Evolutionary conservation across 2,888 invertebrate species (phyloP), one percentile per base, ranked within the genome.

Genomic region (Drosophila mimetica): DNA sequence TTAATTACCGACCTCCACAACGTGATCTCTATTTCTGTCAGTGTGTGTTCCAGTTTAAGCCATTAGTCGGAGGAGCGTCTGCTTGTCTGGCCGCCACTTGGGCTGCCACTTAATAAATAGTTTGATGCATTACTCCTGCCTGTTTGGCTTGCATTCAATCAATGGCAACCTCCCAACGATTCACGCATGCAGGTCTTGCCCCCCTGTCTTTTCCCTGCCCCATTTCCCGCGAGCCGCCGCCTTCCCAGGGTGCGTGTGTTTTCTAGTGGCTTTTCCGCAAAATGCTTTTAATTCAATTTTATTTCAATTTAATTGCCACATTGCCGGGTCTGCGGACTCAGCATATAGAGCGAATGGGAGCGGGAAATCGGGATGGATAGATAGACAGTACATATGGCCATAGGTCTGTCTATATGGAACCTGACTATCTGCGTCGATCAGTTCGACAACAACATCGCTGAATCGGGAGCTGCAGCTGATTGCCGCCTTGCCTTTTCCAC

Each of bases 281-380:
- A 86, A 86, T 86, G 86, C 87, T 86, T 87, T 86, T 86, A 87
- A 86, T 86, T 86, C 83, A 85, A 83, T 82, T 82, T 82, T 82
- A 82, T 83, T 83, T 81, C 82, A 77, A 86, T 86, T 87, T 79
- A 80, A 82, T 82, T 82, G 80, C 79, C 86, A 83, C 76, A 85
- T 86, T 86, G 86, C 84, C 77, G 44, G 51, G 50, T n/a, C 16
- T 18, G n/a, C 13, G 9, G 58, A 16, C 36, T 37, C 14, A 32
- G 34, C 14, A n/a, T 13, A 18, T 18, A 7, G 50, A 36, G 41
- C 1, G 22, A 22, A 14, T 3, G 2, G 25, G 28, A 28, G 14
- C 18, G 41, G 18, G 20, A n/a, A n/a, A 9, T n/a, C 16, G 39
- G 39, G 41, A 66, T 39, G 39, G 41, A 66, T 66, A 41, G 71